A percentile compares a stretch with the other conserved stretches of the same genome.
Conservation (phyloP, 2,113 vertebrate species). For the Muntiacus muntjak region DNA sequence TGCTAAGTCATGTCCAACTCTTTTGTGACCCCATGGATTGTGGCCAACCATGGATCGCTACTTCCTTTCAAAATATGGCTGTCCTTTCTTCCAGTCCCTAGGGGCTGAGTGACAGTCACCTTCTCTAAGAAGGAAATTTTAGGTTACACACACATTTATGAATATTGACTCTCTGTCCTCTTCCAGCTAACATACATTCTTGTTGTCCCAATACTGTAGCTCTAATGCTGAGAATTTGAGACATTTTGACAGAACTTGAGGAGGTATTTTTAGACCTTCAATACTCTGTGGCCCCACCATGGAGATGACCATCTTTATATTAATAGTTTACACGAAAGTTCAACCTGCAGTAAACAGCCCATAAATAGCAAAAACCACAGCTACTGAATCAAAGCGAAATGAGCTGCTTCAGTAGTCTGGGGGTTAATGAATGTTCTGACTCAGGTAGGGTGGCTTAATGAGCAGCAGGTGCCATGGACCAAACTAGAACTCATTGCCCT, state of each 20-base stretch:
- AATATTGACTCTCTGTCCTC: background rate
- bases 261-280: background rate
- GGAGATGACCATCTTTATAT: background rate
- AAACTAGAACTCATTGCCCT: background rate
- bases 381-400: constrained; percentile 21
- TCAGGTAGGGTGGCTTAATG: background rate
- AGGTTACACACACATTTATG: background rate
- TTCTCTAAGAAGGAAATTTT: background rate
- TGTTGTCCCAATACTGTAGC: background rate
- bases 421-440: background rate
- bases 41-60: background rate
- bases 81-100: background rate
- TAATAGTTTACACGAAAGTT: background rate
- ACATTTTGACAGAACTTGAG: background rate
- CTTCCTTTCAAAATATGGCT: background rate
- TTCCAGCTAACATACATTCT: background rate
- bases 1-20: background rate
- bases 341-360: background rate
- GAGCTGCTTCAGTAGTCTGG: background rate
- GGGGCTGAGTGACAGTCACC: background rate
- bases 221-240: background rate
- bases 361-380: constrained; percentile 11
- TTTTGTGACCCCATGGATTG: background rate
- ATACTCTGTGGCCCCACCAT: background rate
- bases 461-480: background rate